phyloP scores from a whole-genome alignment of 1,140 invertebrate species.

The Diploscapter pachys region DNA sequence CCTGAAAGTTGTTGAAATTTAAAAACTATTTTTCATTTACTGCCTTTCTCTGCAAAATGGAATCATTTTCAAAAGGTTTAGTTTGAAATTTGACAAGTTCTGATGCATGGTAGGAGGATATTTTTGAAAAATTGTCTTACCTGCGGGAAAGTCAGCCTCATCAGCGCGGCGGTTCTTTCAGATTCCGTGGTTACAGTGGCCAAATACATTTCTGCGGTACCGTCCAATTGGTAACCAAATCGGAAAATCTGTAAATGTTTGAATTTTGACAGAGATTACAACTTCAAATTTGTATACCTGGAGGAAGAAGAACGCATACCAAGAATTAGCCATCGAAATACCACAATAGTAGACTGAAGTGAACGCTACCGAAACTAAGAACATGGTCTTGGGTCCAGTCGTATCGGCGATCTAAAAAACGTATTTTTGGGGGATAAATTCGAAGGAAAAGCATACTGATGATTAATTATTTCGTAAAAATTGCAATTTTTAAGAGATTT shows the following conservation, averaged over 20 bases:
- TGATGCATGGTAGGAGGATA: too few species aligned
- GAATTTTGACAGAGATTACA: not conserved
- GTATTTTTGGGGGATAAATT: not conserved
- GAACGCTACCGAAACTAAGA: constrained; percentile 52
- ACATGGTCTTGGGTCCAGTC: constrained; percentile 56
- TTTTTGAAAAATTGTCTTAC: constrained; percentile 3
- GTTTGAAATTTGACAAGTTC: not conserved
- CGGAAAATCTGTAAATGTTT: constrained; percentile 42
- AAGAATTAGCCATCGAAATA: constrained; percentile 47
- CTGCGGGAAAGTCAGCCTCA: constrained; percentile 56
- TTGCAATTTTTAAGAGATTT: not conserved
- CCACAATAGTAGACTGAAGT: constrained; percentile 55
- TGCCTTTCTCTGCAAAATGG: too few species aligned
- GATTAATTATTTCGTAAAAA: not conserved
- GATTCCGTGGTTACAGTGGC: constrained; percentile 58
- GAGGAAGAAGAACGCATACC: constrained; percentile 54
- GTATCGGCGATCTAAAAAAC: constrained; percentile 47
- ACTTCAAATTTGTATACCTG: constrained; percentile 35
- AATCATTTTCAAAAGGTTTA: too few species aligned
- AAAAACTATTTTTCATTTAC: not conserved
- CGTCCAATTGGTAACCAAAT: constrained; percentile 55
- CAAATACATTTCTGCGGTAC: constrained; percentile 58
- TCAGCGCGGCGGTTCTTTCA: constrained; percentile 52
- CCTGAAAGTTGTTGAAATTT: constrained; percentile 12
- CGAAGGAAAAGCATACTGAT: not conserved